phyloP scores from a whole-genome alignment of 2,113 vertebrate genomes.

The Phoxinus phoxinus region DNA sequence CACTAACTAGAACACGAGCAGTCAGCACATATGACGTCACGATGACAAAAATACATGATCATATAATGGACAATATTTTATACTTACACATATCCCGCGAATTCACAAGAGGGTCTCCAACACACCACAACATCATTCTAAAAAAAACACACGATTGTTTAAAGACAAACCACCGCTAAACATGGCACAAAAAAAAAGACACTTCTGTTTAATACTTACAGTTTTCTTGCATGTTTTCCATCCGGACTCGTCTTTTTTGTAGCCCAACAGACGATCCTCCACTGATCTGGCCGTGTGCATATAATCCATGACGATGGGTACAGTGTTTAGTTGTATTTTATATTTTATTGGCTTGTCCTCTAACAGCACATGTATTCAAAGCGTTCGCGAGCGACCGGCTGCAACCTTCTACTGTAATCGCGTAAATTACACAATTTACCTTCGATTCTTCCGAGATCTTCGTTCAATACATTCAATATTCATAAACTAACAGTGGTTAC shows the following conservation, averaged over 20 bases:
- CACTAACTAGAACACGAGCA: background rate
- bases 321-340: background rate
- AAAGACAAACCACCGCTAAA: background rate
- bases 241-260: slow-evolving; percentile 79
- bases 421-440: background rate
- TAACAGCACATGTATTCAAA: background rate
- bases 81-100: slow-evolving; percentile 89
- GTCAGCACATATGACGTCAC: slow-evolving; percentile 29
- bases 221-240: slow-evolving; percentile 84
- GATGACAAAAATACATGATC: background rate
- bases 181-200: background rate
- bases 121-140: slow-evolving; percentile 86
- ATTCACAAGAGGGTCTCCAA: slow-evolving; percentile 92
- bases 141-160: slow-evolving; percentile 24
- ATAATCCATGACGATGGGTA: slow-evolving; percentile 74
- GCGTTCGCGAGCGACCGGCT: background rate
- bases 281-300: slow-evolving; percentile 68
- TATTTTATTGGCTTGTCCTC: background rate
- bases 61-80: background rate
- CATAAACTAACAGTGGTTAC: background rate
- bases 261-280: slow-evolving; percentile 77
- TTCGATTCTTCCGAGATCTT: background rate
- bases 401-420: background rate
- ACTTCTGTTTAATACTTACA: slow-evolving; percentile 70
- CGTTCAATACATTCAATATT: background rate